These are phyloP conservation scores for Styela plicata DNA, from an alignment of 23 tunicate species.

Conservation along the genomic window DNA sequence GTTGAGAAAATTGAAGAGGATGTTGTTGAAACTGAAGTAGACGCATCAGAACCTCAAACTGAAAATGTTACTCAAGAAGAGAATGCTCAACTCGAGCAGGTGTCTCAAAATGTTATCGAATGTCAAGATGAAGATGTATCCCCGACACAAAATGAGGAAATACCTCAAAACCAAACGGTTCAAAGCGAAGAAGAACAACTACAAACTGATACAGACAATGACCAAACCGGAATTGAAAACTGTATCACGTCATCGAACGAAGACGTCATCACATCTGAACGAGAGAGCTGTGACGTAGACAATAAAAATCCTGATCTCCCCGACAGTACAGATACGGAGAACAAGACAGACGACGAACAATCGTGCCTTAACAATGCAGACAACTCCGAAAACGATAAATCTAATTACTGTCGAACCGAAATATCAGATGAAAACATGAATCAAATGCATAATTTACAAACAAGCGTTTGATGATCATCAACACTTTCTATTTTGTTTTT, in stretches of 20 bases:
- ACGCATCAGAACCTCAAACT: neutral
- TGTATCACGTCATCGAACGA: no score
- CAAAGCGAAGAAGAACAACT: no score
- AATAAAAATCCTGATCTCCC: neutral
- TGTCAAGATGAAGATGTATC: no score
- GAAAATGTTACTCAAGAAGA: neutral
- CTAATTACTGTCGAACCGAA: neutral
- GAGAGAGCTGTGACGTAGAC: neutral
- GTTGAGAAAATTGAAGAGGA: neutral
- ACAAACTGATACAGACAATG: no score
- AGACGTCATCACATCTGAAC: no score
- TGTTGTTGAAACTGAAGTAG: neutral
- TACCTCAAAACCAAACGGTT: no score
- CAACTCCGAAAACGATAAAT: neutral
- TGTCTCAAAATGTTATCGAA: no score
- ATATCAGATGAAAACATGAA: neutral
- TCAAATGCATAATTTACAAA: neutral
- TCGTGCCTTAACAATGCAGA: neutral
- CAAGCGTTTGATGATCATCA: neutral
- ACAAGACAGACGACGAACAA: neutral
- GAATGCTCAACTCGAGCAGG: neutral
- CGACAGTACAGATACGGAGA: neutral
- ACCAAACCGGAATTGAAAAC: no score
- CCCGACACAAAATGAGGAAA: no score
- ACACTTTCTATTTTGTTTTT: no score